Base-by-base conservation (phyloP, 2,797 vertebrate genomes). In the Taeniopygia guttata region DNA sequence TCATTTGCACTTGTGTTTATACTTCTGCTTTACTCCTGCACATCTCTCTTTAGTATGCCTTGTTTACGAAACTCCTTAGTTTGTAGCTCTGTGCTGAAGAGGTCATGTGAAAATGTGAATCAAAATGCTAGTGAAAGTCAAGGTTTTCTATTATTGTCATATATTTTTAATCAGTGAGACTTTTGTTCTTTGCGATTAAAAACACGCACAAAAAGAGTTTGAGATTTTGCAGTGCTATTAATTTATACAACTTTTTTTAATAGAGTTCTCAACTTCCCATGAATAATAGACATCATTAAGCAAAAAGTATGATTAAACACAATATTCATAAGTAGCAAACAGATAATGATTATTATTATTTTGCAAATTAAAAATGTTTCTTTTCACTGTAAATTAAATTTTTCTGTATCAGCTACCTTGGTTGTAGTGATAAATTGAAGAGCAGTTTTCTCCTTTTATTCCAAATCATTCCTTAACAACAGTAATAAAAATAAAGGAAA, bases 61-160 rank as follows among this genome's bases (percentile, higher is more conserved):
- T 98, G 96, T 98, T 98, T 98, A 92, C 92, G 95, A 96, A 98
- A 96, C 77, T 95, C 95, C 77, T 98, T 97, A 97, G 91, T 91
- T 82, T 94, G 68, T 82, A 79, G 68, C 72, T 95, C 95, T 74
- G 54, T 75, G 74, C 62, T 88, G 12, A 91, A 96, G 81, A 88
- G 97, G 97, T 97, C 97, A 97, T 98, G 97, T 97, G 97, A 98
- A 98, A 98, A 98, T 84, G 32, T 8, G 52, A 80, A 91, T 80
- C 45, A 63, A 84, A 92, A 76, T 86, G 60, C 10, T 17, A 85
- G 51, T 29, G 79, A 90, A 94, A 90, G 75, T 96, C 95, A 95
- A 83, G 51, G 30, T 42, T 94, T 94, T 86, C 30, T 36, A 5
- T 49, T 72, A 84, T 49, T 51, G 5, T 21, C 0, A 4, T n/a